phyloP scores from a whole-genome alignment of 92 coral and sea anemone genomes.

The Parazoanthus atlanticus region DNA sequence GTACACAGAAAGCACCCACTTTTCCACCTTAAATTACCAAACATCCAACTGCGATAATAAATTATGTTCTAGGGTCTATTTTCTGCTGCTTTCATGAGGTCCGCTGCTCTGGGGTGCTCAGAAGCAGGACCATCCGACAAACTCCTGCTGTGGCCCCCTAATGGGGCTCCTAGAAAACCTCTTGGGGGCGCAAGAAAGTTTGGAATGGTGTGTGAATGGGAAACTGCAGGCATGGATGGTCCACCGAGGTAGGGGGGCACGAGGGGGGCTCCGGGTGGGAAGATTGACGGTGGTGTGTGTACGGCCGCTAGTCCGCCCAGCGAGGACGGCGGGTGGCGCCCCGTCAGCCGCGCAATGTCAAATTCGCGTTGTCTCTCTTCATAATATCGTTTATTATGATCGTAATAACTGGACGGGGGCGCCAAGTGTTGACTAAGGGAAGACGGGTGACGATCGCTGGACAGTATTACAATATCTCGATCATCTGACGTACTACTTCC shows the following conservation, averaged over 20 bases:
- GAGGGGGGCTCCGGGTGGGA: conserved; percentile 68
- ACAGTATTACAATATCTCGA: conserved; percentile 64
- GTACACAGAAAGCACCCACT: background rate
- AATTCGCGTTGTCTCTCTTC: conserved; percentile 76
- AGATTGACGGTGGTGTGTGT: conserved; percentile 65
- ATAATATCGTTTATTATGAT: conserved; percentile 66
- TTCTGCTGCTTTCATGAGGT: conserved; percentile 62
- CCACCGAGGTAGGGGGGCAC: conserved; percentile 66
- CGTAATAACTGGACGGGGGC: conserved; percentile 57
- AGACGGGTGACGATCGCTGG: conserved; percentile 71
- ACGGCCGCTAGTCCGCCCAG: conserved; percentile 37
- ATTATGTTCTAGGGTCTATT: conserved; percentile 58
- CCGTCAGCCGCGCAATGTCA: conserved; percentile 71
- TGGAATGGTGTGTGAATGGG: conserved; percentile 77
- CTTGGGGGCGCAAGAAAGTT: conserved; percentile 68
- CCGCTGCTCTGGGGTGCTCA: conserved; percentile 58
- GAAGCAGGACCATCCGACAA: conserved; percentile 69
- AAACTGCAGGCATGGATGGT: conserved; percentile 82
- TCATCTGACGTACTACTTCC: conserved; percentile 66
- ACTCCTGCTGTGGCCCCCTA: conserved; percentile 74
- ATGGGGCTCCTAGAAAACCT: conserved; percentile 71
- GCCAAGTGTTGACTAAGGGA: conserved; percentile 56
- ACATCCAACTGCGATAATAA: conserved; percentile 21
- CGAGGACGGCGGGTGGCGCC: conserved; percentile 70
- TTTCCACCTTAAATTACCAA: conserved; percentile 25